Evolutionary conservation across 2,888 invertebrate genomes (phyloP).

Genomic region (Cabera pusaria): DNA sequence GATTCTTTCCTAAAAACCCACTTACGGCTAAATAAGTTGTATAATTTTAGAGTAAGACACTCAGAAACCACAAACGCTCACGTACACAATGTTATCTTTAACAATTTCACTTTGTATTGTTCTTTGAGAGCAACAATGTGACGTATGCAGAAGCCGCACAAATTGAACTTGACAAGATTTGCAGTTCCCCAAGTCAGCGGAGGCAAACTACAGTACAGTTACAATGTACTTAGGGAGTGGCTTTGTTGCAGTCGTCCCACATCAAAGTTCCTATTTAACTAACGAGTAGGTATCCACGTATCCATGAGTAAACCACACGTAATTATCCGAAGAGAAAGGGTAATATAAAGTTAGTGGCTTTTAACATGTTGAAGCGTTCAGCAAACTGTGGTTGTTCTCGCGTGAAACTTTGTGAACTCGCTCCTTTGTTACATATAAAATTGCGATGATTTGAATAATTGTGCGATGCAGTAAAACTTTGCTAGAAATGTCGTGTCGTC

Average conservation of each 20-base stretch:
- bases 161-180: constrained; percentile 3
- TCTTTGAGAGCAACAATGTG: too few relatives aligned
- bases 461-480: constrained; percentile 21
- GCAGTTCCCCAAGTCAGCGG: constrained; percentile 12
- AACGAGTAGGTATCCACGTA: constrained; percentile 25
- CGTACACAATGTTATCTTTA: too few relatives aligned
- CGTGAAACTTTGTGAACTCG: constrained; percentile 62
- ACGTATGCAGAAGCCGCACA: too few relatives aligned
- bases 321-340: constrained; percentile 62
- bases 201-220: constrained; percentile 24
- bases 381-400: constrained; percentile 64
- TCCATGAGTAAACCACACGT: constrained; percentile 45
- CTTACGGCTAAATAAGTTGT: too few relatives aligned
- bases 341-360: constrained; percentile 71
- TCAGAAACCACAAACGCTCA: too few relatives aligned
- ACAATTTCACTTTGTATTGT: too few relatives aligned
- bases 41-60: too few relatives aligned
- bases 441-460: constrained; percentile 56
- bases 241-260: constrained; percentile 25
- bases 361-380: constrained; percentile 69
- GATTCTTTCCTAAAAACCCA: too few relatives aligned
- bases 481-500: neutral
- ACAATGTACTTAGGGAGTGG: constrained; percentile 29
- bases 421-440: constrained; percentile 46
- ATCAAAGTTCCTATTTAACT: constrained; percentile 32